Conservation (phyloP, 2,797 vertebrate species). For the Eutrigla gurnardus region DNA sequence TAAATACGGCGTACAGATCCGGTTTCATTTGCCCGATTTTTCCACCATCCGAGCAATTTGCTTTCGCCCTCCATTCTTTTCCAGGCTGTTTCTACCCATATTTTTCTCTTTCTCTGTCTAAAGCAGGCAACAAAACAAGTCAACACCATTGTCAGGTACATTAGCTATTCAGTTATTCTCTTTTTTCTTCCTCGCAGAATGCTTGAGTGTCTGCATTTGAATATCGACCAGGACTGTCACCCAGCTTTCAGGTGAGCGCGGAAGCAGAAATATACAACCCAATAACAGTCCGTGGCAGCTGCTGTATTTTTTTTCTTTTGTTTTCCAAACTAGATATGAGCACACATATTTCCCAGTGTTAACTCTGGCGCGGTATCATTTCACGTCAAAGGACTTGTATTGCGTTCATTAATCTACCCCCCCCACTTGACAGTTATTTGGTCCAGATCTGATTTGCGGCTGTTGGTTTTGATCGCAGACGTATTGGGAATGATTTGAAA, state of each 20-base stretch:
- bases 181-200: constrained; percentile 70
- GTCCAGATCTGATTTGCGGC: constrained; percentile 70
- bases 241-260: constrained; percentile 79
- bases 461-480: constrained; percentile 70
- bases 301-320: constrained; percentile 74
- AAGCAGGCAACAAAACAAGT: constrained; percentile 78
- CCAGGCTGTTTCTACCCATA: constrained; percentile 12
- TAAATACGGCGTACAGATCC: constrained; percentile 44
- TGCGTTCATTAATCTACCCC: constrained; percentile 72
- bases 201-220: constrained; percentile 81
- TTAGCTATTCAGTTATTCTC: constrained; percentile 85
- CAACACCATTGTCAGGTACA: constrained; percentile 76
- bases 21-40: constrained; percentile 43
- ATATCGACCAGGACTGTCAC: constrained; percentile 82
- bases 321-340: constrained; percentile 66
- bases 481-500: constrained; percentile 64
- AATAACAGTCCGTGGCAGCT: constrained; percentile 74
- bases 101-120: constrained; percentile 50
- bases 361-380: constrained; percentile 45
- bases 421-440: constrained; percentile 71
- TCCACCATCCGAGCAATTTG: constrained; percentile 14
- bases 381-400: constrained; percentile 67
- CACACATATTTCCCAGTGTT: constrained; percentile 52
- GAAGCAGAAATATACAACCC: constrained; percentile 78
- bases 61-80: constrained; percentile 29